Evolutionary conservation across 2,113 vertebrate species (phyloP).

Genomic region (Aleadryas rufinucha): DNA sequence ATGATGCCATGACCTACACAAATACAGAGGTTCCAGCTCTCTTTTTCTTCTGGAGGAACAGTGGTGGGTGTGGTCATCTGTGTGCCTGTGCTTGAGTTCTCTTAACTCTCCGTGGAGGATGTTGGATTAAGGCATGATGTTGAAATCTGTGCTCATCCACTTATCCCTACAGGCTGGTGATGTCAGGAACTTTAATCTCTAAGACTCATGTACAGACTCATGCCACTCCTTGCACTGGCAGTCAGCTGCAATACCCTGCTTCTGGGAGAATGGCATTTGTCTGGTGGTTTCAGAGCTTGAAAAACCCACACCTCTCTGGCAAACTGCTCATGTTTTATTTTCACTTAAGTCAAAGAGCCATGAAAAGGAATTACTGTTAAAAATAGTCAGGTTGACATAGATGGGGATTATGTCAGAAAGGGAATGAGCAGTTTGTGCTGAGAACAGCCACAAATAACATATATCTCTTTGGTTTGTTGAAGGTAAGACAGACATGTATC

Average conservation of each 20-base stretch:
- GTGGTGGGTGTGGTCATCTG: background rate
- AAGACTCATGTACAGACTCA: background rate
- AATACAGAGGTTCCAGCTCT: background rate
- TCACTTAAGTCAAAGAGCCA: background rate
- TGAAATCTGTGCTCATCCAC: background rate
- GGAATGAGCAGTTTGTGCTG: background rate
- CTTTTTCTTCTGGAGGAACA: background rate
- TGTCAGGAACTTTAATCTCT: background rate
- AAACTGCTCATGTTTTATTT: background rate
- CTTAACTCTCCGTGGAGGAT: background rate
- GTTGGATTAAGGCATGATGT: background rate
- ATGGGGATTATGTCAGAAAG: background rate
- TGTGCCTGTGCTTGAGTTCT: background rate
- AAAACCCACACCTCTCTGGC: background rate
- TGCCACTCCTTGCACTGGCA: background rate
- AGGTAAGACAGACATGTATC: background rate
- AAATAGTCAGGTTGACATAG: background rate
- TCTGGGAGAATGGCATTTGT: background rate
- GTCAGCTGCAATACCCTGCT: background rate
- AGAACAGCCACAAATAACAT: background rate
- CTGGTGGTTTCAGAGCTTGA: background rate
- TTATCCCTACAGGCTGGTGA: background rate
- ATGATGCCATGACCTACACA: background rate
- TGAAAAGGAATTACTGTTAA: background rate
- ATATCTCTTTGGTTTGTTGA: background rate